Evolutionary conservation across 1,140 invertebrate genomes (phyloP).

Genomic region (Macrobrachium nipponense): DNA sequence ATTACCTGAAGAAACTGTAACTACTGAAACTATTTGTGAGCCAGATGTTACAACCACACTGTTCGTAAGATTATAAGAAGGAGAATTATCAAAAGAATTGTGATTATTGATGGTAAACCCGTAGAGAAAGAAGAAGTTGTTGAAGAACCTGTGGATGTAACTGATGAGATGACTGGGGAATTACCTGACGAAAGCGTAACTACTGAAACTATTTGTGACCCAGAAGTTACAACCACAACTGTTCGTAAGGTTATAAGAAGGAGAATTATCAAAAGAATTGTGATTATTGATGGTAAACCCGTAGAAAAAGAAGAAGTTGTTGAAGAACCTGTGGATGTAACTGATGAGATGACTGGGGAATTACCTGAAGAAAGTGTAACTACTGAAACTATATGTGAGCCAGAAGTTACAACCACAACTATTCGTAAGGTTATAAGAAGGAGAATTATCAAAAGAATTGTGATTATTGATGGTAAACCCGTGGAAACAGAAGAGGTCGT

Average conservation of each 20-base stretch:
- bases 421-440: no score
- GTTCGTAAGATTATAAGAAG: background rate
- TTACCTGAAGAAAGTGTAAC: no score
- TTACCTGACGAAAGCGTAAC: background rate
- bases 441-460: no score
- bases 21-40: no score
- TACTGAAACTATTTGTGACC: background rate
- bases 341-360: background rate
- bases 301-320: conserved; percentile 24
- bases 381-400: background rate
- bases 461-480: no score
- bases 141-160: background rate
- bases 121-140: conserved; percentile 3
- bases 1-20: background rate
- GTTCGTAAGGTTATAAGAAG: conserved; percentile 8
- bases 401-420: no score
- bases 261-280: no score
- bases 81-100: background rate
- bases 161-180: conserved; percentile 1
- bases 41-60: no score
- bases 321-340: conserved; percentile 7
- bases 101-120: conserved; percentile 18
- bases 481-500: no score
- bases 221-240: background rate
- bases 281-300: conserved; percentile 30